A percentile compares a stretch with the other conserved stretches of the same genome.
Evolutionary conservation across 2,113 vertebrate genomes (phyloP).

Genomic region (Podarcis muralis): DNA sequence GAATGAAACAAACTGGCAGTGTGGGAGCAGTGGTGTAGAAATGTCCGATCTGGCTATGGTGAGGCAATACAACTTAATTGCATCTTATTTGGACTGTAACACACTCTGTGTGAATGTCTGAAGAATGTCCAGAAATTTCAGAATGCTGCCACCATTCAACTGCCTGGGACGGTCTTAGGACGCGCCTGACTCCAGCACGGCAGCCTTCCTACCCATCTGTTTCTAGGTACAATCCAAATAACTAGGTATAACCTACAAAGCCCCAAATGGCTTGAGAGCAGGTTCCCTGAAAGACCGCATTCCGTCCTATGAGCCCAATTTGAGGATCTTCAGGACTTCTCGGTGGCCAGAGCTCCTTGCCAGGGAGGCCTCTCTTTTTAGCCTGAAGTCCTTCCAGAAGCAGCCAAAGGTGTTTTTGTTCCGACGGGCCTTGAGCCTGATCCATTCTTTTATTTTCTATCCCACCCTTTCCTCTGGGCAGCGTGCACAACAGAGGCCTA

Average conservation of each 20-base stretch:
- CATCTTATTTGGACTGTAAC: too few species aligned
- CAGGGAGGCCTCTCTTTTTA: neutral
- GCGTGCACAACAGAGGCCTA: neutral
- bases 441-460: too few species aligned
- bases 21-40: too few species aligned
- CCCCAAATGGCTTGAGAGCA: neutral
- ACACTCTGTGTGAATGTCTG: too few species aligned
- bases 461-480: neutral
- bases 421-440: too few species aligned
- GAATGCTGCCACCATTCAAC: neutral
- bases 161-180: too few species aligned
- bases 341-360: neutral
- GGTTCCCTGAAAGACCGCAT: neutral
- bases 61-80: too few species aligned
- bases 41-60: too few species aligned
- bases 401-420: too few species aligned
- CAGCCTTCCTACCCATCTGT: neutral
- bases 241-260: neutral
- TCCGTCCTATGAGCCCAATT: neutral
- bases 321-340: neutral
- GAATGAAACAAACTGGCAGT: too few species aligned
- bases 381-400: too few species aligned
- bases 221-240: neutral
- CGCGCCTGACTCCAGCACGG: neutral
- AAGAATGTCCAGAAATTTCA: neutral